phyloP scores from a whole-genome alignment of 2,888 invertebrate genomes.

The Norana najaformis region DNA sequence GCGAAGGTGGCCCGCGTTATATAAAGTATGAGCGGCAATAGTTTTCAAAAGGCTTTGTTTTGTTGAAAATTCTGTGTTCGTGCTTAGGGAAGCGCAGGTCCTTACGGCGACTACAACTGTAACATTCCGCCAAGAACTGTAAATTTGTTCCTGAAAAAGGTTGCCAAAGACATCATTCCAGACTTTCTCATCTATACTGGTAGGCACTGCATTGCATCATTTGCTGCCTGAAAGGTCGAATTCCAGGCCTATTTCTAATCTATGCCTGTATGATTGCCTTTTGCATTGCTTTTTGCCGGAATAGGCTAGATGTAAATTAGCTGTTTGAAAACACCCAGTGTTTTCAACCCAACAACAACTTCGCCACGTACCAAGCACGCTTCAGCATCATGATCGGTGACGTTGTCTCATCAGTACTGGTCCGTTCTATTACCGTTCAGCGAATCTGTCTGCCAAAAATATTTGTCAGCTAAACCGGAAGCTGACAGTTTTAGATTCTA shows the following conservation, averaged over 20 bases:
- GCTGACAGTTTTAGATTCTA: no score
- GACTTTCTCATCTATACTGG: constrained; percentile 30
- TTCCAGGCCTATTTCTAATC: not conserved
- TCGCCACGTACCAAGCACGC: no score
- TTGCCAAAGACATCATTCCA: constrained; percentile 26
- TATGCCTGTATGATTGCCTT: not conserved
- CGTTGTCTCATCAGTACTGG: no score
- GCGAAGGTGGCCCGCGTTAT: not conserved
- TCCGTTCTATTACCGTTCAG: no score
- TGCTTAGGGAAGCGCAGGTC: constrained; percentile 29
- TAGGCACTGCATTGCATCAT: not conserved
- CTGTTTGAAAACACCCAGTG: no score
- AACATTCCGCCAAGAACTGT: constrained; percentile 32
- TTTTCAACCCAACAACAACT: no score
- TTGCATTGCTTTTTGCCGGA: no score
- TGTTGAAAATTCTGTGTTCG: not conserved
- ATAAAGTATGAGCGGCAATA: not conserved
- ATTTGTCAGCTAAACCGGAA: no score
- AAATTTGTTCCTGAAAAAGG: constrained; percentile 26
- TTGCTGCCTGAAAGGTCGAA: not conserved
- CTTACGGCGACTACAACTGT: constrained; percentile 28
- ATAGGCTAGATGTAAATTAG: no score
- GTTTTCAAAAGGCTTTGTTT: not conserved
- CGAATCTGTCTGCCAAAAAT: no score
- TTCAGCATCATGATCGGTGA: no score